These are phyloP conservation scores for Lagocephalus sceleratus DNA, from an alignment of 2,797 vertebrate genomes.

Conservation along the genomic window DNA sequence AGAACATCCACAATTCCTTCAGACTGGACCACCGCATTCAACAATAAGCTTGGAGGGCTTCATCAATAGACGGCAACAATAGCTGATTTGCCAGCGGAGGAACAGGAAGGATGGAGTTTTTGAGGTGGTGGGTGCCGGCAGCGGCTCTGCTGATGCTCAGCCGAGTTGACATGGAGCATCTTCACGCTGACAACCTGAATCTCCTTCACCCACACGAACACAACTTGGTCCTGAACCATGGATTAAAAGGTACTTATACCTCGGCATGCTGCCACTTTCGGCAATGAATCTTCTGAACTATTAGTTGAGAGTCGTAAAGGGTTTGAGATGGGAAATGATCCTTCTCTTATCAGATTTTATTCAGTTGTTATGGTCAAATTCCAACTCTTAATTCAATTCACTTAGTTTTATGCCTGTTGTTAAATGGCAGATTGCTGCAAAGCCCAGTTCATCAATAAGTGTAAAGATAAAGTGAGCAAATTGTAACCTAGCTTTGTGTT, in stretches of 20 bases:
- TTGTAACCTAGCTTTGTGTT: too few relatives aligned
- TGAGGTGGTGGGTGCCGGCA: slow-evolving; percentile 37
- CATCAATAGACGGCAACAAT: neutral
- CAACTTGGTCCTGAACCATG: slow-evolving; percentile 71
- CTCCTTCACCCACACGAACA: slow-evolving; percentile 73
- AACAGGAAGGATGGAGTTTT: slow-evolving; percentile 53
- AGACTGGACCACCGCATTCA: slow-evolving; percentile 1
- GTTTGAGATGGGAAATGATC: too few relatives aligned
- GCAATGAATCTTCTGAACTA: too few relatives aligned
- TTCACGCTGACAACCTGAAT: slow-evolving; percentile 73
- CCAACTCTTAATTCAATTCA: too few relatives aligned
- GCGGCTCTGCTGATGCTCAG: slow-evolving; percentile 50
- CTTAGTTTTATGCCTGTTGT: too few relatives aligned
- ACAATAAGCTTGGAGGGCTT: neutral
- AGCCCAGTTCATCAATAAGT: too few relatives aligned
- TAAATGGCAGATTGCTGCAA: too few relatives aligned
- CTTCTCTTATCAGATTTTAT: too few relatives aligned
- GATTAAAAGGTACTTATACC: slow-evolving; percentile 73
- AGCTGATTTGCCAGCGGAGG: slow-evolving; percentile 19
- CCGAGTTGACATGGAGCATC: slow-evolving; percentile 50
- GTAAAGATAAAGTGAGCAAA: too few relatives aligned
- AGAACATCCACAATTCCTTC: slow-evolving; percentile 2
- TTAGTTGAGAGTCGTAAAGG: too few relatives aligned
- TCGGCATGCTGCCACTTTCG: slow-evolving; percentile 19
- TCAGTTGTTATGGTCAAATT: too few relatives aligned